Evolutionary conservation across 1,140 invertebrate species (phyloP), one percentile per base, ranked within the genome.

Genomic region (Heliconius hermathena): DNA sequence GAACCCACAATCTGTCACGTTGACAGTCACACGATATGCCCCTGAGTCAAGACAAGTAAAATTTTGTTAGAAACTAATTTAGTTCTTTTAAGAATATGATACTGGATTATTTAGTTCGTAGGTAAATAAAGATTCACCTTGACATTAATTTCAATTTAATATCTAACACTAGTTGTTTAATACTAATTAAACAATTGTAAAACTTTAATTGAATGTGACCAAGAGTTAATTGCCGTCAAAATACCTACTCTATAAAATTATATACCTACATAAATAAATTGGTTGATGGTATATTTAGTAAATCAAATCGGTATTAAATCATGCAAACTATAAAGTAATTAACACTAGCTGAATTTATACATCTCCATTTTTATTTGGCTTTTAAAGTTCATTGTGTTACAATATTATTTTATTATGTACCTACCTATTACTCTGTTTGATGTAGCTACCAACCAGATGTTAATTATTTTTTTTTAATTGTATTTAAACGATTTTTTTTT

Each of bases 171-270:
- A 85, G 74, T 73, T 79, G 72, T 72, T 77, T 49, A 71, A 74
- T 85, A 87, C 81, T 91, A 89, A 91, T 91, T 88, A 85, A 85
- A 71, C 70, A 77, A 84, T 60, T 87, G 88, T 87, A 87, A 84
- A 77, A 22, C 77, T 76, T 88, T 87, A 86, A 89, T 89, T 87
- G 87, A 88, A 83, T 80, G 80, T 84, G 81, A 82, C 83, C 81
- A 79, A 46, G 46, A 16, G 46, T 77, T 72, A 77, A 82, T 81
- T 85, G 81, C 66, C 77, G 75, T 74, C 78, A 81, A 81, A 77
- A 81, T 82, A 80, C 54, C 71, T 74, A 74, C 76, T 52, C 41
- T 54, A 82, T 80, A 70, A 77, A 79, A 81, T 60, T 78, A 75
- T 74, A 54, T 77, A 74, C 38, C 18, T 41, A 74, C 52, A 26